A percentile compares a stretch with the other conserved stretches of the same genome.
phyloP scores from a whole-genome alignment of 2,113 vertebrate species.

The Salminus brasiliensis region DNA sequence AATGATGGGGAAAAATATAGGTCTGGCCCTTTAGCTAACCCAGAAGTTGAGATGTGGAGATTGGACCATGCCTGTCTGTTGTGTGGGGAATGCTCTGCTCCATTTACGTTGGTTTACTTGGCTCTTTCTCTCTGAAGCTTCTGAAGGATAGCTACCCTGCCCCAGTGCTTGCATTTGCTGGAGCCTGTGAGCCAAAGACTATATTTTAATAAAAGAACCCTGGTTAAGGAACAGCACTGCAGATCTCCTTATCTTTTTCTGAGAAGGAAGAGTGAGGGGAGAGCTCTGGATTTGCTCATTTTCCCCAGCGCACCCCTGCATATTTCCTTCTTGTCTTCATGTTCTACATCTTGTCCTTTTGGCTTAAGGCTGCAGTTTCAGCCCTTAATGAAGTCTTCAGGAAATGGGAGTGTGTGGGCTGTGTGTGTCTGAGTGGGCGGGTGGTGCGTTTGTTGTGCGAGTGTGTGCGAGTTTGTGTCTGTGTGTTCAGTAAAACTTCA shows the following conservation, averaged over 20 bases:
- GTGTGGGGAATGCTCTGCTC: too few relatives aligned
- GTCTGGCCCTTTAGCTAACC: too few relatives aligned
- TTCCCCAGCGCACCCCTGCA: not conserved
- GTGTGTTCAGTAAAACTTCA: not conserved
- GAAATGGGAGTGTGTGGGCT: slow-evolving; percentile 20
- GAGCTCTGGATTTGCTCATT: not conserved
- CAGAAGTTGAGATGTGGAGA: too few relatives aligned
- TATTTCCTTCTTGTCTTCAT: not conserved
- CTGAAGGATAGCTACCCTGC: too few relatives aligned
- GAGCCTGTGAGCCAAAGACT: too few relatives aligned
- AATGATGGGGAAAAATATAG: too few relatives aligned
- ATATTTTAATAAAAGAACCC: too few relatives aligned
- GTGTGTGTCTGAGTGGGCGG: slow-evolving; percentile 33
- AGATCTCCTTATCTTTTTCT: too few relatives aligned
- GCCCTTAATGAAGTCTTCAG: slow-evolving; percentile 20
- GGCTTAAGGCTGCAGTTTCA: not conserved
- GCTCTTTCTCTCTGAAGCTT: too few relatives aligned
- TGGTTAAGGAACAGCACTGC: not conserved
- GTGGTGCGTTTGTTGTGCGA: not conserved
- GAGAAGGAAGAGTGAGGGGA: too few relatives aligned
- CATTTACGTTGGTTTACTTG: too few relatives aligned
- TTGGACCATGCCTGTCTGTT: too few relatives aligned
- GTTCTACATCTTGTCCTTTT: not conserved
- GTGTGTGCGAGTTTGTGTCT: not conserved
- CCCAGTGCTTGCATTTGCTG: not conserved